phyloP scores from a whole-genome alignment of 2,888 invertebrate genomes.

The Lordiphosa andalusiaca region DNA sequence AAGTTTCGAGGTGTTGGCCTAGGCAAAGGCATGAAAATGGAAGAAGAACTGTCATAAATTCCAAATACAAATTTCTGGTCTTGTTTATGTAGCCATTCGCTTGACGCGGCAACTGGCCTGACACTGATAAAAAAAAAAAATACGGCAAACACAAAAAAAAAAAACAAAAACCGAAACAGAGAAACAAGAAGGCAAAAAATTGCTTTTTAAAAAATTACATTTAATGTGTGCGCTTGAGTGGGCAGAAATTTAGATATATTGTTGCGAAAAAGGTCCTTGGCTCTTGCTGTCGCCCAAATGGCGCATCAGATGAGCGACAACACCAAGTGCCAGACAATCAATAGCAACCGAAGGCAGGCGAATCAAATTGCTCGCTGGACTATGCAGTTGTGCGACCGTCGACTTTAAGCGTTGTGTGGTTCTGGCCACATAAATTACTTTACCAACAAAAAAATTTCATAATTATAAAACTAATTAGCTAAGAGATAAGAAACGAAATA shows the following conservation, averaged over 20 bases:
- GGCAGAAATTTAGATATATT: conserved; percentile 57
- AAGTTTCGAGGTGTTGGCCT: conserved; percentile 57
- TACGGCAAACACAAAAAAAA: no score
- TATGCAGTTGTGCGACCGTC: conserved; percentile 53
- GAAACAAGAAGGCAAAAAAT: conserved; percentile 27
- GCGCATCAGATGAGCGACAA: conserved; percentile 43
- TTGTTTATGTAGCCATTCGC: conserved; percentile 48
- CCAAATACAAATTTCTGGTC: conserved; percentile 52
- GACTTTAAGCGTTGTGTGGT: conserved; percentile 35
- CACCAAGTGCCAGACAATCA: conserved; percentile 65
- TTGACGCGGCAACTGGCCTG: conserved; percentile 48
- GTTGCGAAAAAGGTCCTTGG: conserved; percentile 48
- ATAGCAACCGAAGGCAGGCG: conserved; percentile 56
- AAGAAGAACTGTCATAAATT: conserved; percentile 60
- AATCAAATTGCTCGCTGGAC: conserved; percentile 65
- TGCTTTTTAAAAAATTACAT: conserved; percentile 71
- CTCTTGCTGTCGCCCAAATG: conserved; percentile 60
- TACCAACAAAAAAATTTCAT: conserved; percentile 31
- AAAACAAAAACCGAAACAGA: no score
- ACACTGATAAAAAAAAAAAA: conserved; percentile 57
- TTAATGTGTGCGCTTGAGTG: conserved; percentile 71
- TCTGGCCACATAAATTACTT: conserved; percentile 38
- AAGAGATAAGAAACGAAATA: conserved; percentile 41
- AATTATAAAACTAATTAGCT: conserved; percentile 72
- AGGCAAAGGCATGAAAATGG: conserved; percentile 4